Base-by-base conservation (phyloP, 1,140 invertebrate species). In the Drosophila triauraria region DNA sequence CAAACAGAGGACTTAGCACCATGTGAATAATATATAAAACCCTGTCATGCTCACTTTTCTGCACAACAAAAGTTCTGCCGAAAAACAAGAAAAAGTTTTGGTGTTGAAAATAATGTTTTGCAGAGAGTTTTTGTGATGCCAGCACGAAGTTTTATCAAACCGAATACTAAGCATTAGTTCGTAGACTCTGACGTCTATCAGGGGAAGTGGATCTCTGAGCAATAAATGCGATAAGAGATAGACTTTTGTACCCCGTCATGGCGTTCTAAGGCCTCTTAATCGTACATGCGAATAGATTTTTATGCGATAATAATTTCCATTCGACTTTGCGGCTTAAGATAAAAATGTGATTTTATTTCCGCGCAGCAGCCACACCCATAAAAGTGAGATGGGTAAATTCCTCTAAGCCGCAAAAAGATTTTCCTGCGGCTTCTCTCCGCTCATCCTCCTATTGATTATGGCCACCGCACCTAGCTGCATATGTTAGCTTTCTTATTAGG, bases 401-500 rank as follows among this genome's bases (percentile, higher is more conserved):
- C 48, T 9, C 17, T 56, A 69, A 70, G 67, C 67, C 47, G 47
- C 67, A 51, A n/a, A 38, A 43, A 54, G 67, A 68, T 70, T 70
- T 67, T 48, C 15, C 51, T 40, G 38, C 47, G 30, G 47, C 20
- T 35, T 32, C 32, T 27, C 12, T 25, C 40, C n/a, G n/a, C 25
- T 15, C 67, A 12, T 13, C 30, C 35, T 30, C 35, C 8, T 54
- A 70, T 70, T 40, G 67, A 70, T 68, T 68, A 40, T 56, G 17
- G 23, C 38, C 9, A 15, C 40, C 32, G n/a, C 20, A 20, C 53
- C 10, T 15, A 53, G 71, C 54, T 72, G 60, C 77, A 75, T 82
- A 69, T 82, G 75, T 70, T 82, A 9, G 68, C 59, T 61, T 75
- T 82, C 75, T 75, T 82, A 75, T 82, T 68, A 72, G 57, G 69